Base-by-base conservation (phyloP, 2,797 vertebrate species). In the Ibycter americanus region DNA sequence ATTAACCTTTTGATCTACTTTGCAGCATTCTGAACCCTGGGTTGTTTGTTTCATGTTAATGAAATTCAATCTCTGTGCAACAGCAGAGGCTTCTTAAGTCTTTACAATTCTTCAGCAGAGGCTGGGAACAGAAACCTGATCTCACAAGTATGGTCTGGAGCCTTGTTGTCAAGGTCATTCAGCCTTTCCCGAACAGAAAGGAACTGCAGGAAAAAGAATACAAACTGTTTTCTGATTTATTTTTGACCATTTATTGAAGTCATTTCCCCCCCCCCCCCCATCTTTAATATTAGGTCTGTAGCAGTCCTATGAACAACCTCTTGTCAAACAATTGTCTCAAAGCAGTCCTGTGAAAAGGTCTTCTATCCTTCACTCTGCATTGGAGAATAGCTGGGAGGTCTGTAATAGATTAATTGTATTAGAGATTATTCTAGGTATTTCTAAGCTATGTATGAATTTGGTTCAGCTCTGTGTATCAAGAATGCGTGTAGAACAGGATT, bases 1-100 rank as follows among this genome's bases (percentile, higher is more conserved):
- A 96, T 91, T 93, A 94, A 97, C 93, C 91, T 96, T 96, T 78
- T 92, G 91, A 95, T 96, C 94, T 90, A 71, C 55, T 94, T 94
- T 83, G 79, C 89, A 96, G 84, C 68, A 56, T 95, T 95, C 72
- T 88, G 93, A 95, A 86, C 84, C 61, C 82, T 32, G n/a, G 20
- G 34, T 83, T 96, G 89, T 95, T 97, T 96, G 91, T 95, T 95
- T 94, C 87, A 83, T 79, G 91, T 47, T 93, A 96, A 95, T 90
- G 93, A 92, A 94, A 95, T 94, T 90, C 94, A 95, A 90, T 95
- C 94, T 85, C 83, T 79, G 76, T 83, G 72, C 54, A 42, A 70
- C 68, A 88, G 70, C 61, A 81, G 72, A 81, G 54, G 40, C 61
- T 92, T 91, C 74, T 96, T 83, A 83, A 94, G 65, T 81, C 68